Evolutionary conservation across 2,888 invertebrate genomes (phyloP), one percentile per base, ranked within the genome.

Genomic region (Rosalia funebris): DNA sequence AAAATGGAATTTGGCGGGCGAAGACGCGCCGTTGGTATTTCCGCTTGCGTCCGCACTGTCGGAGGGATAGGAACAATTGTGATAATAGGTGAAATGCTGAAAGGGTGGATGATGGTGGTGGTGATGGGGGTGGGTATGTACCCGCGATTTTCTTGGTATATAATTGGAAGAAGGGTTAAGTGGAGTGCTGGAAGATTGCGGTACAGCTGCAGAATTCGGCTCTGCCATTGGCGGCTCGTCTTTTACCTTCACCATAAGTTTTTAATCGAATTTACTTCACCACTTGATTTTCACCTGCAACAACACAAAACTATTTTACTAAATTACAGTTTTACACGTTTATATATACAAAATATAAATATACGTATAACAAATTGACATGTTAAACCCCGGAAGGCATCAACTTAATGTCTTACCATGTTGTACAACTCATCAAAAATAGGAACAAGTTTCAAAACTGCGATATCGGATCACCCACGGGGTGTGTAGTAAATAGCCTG

Each of bases 1-100:
- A 74, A 87, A 84, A 76, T 86, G 85, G 75, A 87, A 85, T 60
- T 85, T 85, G 34, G 86, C 83, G 62, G 84, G 84, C 60, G 82
- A 81, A 57, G 82, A 74, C 63, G 82, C 81, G 77, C 81, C 82
- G 65, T 77, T 78, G 59, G 75, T 74, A 62, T 71, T 73, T 9
- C 54, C 59, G 14, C 53, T 55, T 20, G 45, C 77, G 82, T 66
- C 67, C 75, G 75, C 79, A 83, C 85, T 81, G 78, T 81, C 81
- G 82, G 83, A 81, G 83, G 87, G 83, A 79, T 82, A 84, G 78
- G 82, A 80, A 79, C 81, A 81, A 65, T 79, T 81, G 65, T 81
- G 80, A 67, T 80, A 75, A 73, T 73, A 79, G 56, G 77, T 79
- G 72, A 72, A 81, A 73, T 81, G 82, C 72, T 77, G 80, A 67